phyloP scores from a whole-genome alignment of 2,888 invertebrate genomes.

The Napeogenes sylphis region DNA sequence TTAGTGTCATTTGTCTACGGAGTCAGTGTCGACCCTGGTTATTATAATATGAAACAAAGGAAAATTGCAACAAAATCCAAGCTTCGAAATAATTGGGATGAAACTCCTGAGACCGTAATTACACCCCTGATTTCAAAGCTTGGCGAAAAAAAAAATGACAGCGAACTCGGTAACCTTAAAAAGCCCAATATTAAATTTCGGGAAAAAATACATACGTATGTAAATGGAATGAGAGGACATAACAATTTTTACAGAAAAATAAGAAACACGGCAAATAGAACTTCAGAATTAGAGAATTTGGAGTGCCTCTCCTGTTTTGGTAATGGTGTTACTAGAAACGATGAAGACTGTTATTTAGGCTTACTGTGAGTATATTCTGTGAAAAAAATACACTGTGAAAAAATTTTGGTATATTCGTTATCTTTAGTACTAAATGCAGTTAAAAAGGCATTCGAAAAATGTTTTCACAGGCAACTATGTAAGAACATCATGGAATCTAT shows the following conservation, averaged over 20 bases:
- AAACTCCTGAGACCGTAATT: slow-evolving; percentile 38
- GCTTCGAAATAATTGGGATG: slow-evolving; percentile 38
- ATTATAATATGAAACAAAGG: slow-evolving; percentile 37
- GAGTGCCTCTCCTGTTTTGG: slow-evolving; percentile 46
- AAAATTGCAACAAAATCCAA: slow-evolving; percentile 39
- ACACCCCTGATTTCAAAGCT: slow-evolving; percentile 36
- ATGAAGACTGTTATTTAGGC: slow-evolving; percentile 46
- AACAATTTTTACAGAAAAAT: slow-evolving; percentile 16
- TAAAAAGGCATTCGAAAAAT: too few species aligned
- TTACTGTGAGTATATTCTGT: slow-evolving; percentile 38
- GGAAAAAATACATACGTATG: slow-evolving; percentile 31
- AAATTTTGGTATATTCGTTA: neutral
- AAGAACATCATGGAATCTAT: too few species aligned
- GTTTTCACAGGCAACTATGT: too few species aligned
- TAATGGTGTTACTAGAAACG: slow-evolving; percentile 31
- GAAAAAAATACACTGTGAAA: neutral
- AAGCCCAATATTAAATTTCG: slow-evolving; percentile 37
- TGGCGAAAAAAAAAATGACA: slow-evolving; percentile 39
- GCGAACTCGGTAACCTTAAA: slow-evolving; percentile 38
- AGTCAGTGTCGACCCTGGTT: slow-evolving; percentile 36
- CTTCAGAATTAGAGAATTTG: slow-evolving; percentile 23
- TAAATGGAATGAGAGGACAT: slow-evolving; percentile 28
- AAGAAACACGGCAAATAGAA: slow-evolving; percentile 15
- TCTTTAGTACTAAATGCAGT: too few species aligned
- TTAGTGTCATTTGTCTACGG: slow-evolving; percentile 41